A percentile compares a stretch with the other conserved stretches of the same genome.
These are phyloP conservation scores for Chorisops tibialis DNA, from an alignment of 2,888 invertebrate genomes.

Conservation along the genomic window DNA sequence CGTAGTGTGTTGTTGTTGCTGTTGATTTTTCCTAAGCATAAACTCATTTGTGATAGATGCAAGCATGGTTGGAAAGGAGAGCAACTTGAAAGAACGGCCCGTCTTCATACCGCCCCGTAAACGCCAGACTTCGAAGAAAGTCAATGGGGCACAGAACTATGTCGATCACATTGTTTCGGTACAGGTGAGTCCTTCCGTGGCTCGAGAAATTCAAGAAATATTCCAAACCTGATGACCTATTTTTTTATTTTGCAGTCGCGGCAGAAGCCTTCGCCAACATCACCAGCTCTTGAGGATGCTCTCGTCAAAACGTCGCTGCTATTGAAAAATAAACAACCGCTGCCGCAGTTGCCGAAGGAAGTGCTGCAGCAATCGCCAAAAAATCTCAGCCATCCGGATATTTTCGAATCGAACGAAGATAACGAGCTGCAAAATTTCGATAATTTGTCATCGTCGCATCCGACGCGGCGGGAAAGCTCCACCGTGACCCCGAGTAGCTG, in stretches of 20 bases:
- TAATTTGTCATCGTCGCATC: constrained; percentile 40
- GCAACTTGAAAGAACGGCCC: constrained; percentile 50
- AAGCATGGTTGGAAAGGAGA: constrained; percentile 45
- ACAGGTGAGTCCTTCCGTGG: constrained; percentile 50
- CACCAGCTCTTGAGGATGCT: constrained; percentile 48
- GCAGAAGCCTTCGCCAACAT: constrained; percentile 49
- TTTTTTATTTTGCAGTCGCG: constrained; percentile 39
- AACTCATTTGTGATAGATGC: not conserved
- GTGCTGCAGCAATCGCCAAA: constrained; percentile 30
- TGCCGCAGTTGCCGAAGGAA: constrained; percentile 47
- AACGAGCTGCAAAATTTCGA: constrained; percentile 50
- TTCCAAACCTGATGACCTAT: constrained; percentile 13
- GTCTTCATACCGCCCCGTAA: constrained; percentile 60
- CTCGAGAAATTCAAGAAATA: not conserved
- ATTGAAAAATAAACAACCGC: constrained; percentile 53
- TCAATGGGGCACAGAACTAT: constrained; percentile 56
- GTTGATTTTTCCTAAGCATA: not conserved
- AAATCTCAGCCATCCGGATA: constrained; percentile 48
- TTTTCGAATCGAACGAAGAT: constrained; percentile 52
- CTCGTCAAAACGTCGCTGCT: constrained; percentile 48
- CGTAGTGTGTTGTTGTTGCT: not conserved
- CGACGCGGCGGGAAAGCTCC: constrained; percentile 37
- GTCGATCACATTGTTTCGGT: constrained; percentile 63
- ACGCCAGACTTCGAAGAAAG: constrained; percentile 58
- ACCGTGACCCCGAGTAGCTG: constrained; percentile 51